Conservation (phyloP, 2,888 invertebrate species). For the Pegoplata infirma region DNA sequence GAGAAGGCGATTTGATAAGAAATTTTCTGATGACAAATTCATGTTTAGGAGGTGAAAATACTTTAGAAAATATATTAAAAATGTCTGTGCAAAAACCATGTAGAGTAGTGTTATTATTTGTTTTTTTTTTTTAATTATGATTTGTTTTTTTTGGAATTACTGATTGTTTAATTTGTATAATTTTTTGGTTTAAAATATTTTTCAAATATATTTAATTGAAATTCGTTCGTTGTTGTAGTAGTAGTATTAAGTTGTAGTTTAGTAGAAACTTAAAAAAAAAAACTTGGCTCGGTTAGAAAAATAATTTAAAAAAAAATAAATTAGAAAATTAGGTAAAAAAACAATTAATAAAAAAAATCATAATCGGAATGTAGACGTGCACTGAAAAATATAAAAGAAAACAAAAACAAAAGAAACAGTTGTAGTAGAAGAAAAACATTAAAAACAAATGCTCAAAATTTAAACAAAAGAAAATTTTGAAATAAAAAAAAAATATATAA, state of each 20-base stretch:
- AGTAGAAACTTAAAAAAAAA: constrained; percentile 6
- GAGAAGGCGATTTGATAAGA: no score
- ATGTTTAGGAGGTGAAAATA: no score
- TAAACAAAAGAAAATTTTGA: neutral
- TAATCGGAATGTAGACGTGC: constrained; percentile 66
- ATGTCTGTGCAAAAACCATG: no score
- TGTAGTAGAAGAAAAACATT: constrained; percentile 17
- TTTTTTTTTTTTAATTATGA: no score
- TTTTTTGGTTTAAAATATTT: constrained; percentile 24
- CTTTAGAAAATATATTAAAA: no score
- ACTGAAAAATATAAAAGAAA: constrained; percentile 63
- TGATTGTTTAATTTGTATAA: constrained; percentile 35
- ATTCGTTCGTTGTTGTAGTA: constrained; percentile 43
- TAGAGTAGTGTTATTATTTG: no score
- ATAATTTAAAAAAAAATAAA: constrained; percentile 12
- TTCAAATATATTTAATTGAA: constrained; percentile 20
- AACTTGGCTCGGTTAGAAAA: constrained; percentile 19
- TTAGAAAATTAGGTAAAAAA: no score
- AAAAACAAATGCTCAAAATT: constrained; percentile 27
- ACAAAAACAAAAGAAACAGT: constrained; percentile 25
- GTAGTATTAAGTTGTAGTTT: neutral
- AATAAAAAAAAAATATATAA: constrained; percentile 25
- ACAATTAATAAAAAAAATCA: constrained; percentile 36
- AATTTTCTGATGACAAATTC: no score
- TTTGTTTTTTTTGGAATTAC: constrained; percentile 9